phyloP scores from a whole-genome alignment of 2,888 invertebrate genomes.

The Podotricha telesiphe region DNA sequence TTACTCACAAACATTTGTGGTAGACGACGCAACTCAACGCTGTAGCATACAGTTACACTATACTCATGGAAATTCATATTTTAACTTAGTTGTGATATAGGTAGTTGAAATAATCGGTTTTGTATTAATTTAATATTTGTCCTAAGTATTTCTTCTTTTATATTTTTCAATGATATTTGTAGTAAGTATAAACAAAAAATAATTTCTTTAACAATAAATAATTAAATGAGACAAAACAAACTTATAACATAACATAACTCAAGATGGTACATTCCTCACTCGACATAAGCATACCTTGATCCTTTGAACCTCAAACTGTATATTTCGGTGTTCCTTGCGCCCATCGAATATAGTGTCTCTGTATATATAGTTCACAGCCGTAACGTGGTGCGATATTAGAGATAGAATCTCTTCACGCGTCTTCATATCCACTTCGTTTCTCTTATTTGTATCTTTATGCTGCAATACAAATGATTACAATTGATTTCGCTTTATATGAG shows the following conservation, averaged over 20 bases:
- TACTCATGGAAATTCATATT: no score
- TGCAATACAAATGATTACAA: conserved; percentile 68
- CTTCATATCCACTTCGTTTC: conserved; percentile 90
- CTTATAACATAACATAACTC: background rate
- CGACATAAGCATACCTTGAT: conserved; percentile 65
- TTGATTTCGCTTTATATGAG: no score
- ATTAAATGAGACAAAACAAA: background rate
- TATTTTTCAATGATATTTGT: no score
- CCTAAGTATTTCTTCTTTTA: no score
- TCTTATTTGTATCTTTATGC: conserved; percentile 88
- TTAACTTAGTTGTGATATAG: no score
- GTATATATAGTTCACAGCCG: conserved; percentile 98
- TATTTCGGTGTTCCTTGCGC: conserved; percentile 93
- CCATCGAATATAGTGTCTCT: conserved; percentile 97
- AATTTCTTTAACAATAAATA: background rate
- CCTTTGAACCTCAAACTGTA: conserved; percentile 97
- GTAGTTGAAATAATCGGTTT: no score
- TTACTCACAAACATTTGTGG: no score
- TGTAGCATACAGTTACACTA: no score
- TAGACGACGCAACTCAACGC: no score
- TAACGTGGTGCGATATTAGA: conserved; percentile 98
- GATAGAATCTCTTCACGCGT: conserved; percentile 98
- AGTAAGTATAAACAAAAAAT: background rate
- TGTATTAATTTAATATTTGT: no score
- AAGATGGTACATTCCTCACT: conserved; percentile 3